Conservation (phyloP, 2,797 vertebrate genomes). For the Muraenolepis orangiensis region DNA sequence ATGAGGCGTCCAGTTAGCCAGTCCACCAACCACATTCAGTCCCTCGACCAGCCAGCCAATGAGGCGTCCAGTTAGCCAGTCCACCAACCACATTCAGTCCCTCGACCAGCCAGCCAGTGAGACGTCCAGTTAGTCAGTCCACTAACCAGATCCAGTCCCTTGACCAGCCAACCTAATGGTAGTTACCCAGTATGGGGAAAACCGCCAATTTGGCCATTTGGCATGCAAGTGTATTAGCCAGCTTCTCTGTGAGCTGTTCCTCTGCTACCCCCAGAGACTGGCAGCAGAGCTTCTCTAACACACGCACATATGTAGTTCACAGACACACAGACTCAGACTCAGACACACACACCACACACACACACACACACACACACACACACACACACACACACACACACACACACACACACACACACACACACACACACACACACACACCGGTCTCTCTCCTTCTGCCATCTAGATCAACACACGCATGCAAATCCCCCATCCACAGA, state of each 20-base stretch:
- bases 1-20: neutral
- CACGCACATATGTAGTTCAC: slow-evolving; percentile 16
- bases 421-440: slow-evolving; percentile 30
- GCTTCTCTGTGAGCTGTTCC: slow-evolving; percentile 39
- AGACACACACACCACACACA: slow-evolving; percentile 33
- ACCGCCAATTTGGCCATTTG: slow-evolving; percentile 2
- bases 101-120: neutral
- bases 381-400: slow-evolving; percentile 30
- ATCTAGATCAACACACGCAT: neutral
- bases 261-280: slow-evolving; percentile 22
- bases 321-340: slow-evolving; percentile 30
- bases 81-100: neutral
- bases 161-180: slow-evolving; percentile 11
- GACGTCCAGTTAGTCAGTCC: neutral
- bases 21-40: neutral
- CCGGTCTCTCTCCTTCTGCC: neutral
- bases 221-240: slow-evolving; percentile 33
- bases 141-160: neutral
- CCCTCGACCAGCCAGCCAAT: slow-evolving; percentile 33
- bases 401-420: slow-evolving; percentile 12
- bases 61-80: slow-evolving; percentile 17
- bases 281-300: slow-evolving; percentile 21
- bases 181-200: neutral
- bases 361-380: slow-evolving; percentile 12
- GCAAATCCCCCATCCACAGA: slow-evolving; percentile 15